Percentiles rank a stretch among this genome's conserved stretches.
These are phyloP conservation scores for Globodera ellingtonae DNA, from an alignment of 1,140 invertebrate genomes.

Conservation along the genomic window DNA sequence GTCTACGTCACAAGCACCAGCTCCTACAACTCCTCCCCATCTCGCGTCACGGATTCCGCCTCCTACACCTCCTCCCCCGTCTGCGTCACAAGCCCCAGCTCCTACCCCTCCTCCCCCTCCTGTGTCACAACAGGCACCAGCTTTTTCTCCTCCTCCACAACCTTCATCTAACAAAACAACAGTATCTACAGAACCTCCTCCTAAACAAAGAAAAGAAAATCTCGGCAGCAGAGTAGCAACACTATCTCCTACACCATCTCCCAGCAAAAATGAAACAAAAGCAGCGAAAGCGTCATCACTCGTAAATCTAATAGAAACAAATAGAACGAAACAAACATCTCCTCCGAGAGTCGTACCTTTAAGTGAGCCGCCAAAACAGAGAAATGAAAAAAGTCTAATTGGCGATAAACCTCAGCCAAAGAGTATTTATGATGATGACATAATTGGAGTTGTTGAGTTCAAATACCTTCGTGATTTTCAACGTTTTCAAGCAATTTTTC, in stretches of 20 bases:
- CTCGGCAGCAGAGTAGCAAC: neutral
- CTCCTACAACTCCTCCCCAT: too few relatives aligned
- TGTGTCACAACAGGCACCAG: too few relatives aligned
- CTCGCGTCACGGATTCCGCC: too few relatives aligned
- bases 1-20: too few relatives aligned
- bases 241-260: neutral
- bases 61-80: too few relatives aligned
- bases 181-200: too few relatives aligned
- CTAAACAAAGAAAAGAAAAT: neutral
- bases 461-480: neutral
- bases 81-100: too few relatives aligned
- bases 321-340: neutral
- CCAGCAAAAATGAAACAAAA: neutral
- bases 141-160: too few relatives aligned
- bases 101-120: too few relatives aligned
- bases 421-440: neutral
- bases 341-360: neutral
- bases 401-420: neutral
- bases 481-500: neutral
- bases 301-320: too few relatives aligned
- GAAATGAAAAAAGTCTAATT: neutral
- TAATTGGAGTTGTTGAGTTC: neutral
- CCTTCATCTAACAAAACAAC: too few relatives aligned
- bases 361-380: neutral
- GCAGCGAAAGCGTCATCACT: too few relatives aligned